These are phyloP conservation scores for Osmerus eperlanus DNA, from an alignment of 2,113 vertebrate species.

Conservation along the genomic window DNA sequence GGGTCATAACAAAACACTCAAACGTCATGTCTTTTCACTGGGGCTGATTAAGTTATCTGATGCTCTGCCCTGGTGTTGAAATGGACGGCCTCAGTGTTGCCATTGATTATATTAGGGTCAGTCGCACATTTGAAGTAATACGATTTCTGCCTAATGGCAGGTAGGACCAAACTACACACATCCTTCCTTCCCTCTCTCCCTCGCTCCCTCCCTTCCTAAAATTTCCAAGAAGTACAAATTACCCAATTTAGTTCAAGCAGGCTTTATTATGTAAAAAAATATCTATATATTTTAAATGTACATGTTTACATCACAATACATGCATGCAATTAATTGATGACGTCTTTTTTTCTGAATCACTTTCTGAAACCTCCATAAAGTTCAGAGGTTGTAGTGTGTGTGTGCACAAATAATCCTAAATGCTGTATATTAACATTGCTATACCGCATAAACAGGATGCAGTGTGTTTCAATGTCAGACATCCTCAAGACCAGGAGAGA, in stretches of 20 bases:
- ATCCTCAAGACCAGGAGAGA: background rate
- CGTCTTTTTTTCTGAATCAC: too few relatives aligned
- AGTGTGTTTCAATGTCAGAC: background rate
- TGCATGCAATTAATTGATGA: too few relatives aligned
- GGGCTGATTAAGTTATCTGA: slow-evolving; percentile 65
- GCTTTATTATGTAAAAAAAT: too few relatives aligned
- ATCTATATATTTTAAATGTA: background rate
- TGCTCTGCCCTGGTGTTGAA: slow-evolving; percentile 42
- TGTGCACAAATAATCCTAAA: too few relatives aligned
- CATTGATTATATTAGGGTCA: slow-evolving; percentile 49
- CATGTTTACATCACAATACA: too few relatives aligned
- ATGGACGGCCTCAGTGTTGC: slow-evolving; percentile 32
- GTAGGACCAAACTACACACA: slow-evolving; percentile 3
- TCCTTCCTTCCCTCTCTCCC: background rate
- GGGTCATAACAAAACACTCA: slow-evolving; percentile 12
- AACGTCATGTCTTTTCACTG: slow-evolving; percentile 52
- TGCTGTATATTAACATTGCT: background rate
- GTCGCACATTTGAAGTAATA: slow-evolving; percentile 51
- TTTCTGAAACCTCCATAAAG: too few relatives aligned
- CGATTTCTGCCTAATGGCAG: slow-evolving; percentile 48
- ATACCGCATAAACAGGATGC: background rate
- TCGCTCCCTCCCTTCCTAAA: too few relatives aligned
- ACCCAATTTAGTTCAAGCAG: too few relatives aligned
- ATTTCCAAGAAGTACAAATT: too few relatives aligned
- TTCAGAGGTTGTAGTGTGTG: too few relatives aligned